phyloP scores from a whole-genome alignment of 2,113 vertebrate genomes.

The Campylomormyrus tamandua region DNA sequence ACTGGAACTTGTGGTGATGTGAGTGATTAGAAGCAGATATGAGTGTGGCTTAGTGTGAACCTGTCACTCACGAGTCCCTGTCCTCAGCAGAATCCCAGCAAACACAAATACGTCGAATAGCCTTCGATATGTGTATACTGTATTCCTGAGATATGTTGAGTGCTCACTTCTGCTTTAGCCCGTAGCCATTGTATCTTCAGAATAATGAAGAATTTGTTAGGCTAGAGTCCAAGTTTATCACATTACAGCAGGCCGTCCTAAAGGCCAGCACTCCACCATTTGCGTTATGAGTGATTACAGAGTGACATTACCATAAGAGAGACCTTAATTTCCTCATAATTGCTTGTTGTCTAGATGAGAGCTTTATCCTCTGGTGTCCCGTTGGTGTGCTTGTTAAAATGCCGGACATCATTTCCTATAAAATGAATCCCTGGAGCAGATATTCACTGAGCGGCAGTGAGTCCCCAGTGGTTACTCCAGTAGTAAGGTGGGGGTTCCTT shows the following conservation, averaged over 20 bases:
- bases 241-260: neutral
- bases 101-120: neutral
- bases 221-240: slow-evolving; percentile 1
- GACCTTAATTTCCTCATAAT: slow-evolving; percentile 13
- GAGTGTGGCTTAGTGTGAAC: neutral
- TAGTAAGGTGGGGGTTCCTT: neutral
- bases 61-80: neutral
- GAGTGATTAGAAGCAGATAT: slow-evolving; percentile 7
- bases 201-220: slow-evolving; percentile 6
- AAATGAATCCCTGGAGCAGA: neutral
- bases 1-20: neutral
- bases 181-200: slow-evolving; percentile 1
- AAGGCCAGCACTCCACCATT: slow-evolving; percentile 5
- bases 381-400: neutral
- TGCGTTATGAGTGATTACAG: slow-evolving; percentile 3
- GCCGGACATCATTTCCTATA: neutral
- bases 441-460: neutral
- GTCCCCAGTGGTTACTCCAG: neutral
- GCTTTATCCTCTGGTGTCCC: neutral
- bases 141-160: neutral
- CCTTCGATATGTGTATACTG: neutral
- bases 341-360: neutral
- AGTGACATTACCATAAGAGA: slow-evolving; percentile 5
- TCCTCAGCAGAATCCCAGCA: neutral
- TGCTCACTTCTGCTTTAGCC: neutral